These are phyloP conservation scores for Heterohyrax brucei DNA, from an alignment of 2,797 vertebrate genomes.

Conservation along the genomic window DNA sequence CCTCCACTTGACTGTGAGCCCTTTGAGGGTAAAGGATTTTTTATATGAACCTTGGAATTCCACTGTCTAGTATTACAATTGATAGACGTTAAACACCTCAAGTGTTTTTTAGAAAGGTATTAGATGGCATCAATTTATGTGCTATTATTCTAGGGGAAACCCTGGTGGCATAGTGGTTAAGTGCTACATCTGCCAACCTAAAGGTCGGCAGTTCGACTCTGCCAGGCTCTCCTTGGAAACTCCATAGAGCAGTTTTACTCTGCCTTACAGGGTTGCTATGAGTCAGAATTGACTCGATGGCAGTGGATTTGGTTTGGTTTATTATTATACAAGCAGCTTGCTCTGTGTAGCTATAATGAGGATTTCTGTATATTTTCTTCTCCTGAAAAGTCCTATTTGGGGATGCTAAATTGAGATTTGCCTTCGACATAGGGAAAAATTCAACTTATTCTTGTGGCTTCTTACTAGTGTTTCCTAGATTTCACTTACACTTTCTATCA, in stretches of 20 bases:
- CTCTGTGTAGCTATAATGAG: neutral
- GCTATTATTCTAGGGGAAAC: too few relatives aligned
- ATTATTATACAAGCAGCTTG: neutral
- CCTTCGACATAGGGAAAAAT: neutral
- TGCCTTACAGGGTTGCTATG: too few relatives aligned
- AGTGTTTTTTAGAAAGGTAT: neutral
- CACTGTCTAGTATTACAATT: neutral
- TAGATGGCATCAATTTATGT: neutral
- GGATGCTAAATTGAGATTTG: conserved; percentile 12
- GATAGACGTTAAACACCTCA: neutral
- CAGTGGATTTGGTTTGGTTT: neutral
- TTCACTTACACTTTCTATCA: neutral
- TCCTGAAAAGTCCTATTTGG: conserved; percentile 7
- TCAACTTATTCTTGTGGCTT: neutral
- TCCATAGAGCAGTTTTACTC: too few relatives aligned
- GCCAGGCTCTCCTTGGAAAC: too few relatives aligned
- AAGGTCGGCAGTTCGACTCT: too few relatives aligned
- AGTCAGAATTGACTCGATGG: too few relatives aligned
- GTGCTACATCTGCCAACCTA: too few relatives aligned
- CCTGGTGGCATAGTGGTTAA: too few relatives aligned
- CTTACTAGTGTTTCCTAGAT: neutral
- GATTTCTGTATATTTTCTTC: neutral
- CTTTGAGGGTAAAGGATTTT: neutral
- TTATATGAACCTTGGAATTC: neutral
- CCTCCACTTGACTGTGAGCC: neutral